Evolutionary conservation across 2,113 vertebrate genomes (phyloP), one percentile per base, ranked within the genome.

Genomic region (Suricata suricatta): DNA sequence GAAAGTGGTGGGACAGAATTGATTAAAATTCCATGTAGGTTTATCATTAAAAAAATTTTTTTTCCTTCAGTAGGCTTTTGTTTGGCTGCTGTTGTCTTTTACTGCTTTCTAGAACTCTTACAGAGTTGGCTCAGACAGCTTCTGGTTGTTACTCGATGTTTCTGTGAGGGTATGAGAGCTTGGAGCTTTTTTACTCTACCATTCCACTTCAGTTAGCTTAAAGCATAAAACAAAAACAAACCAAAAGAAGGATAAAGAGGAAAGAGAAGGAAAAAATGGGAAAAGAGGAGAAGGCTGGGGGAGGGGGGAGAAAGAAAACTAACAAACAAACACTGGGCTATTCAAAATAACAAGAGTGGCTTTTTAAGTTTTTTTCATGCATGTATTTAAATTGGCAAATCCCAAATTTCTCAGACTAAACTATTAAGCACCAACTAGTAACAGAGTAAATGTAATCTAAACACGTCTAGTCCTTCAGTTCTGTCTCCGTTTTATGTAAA

Each of bases 361-460:
- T 38, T 29, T 77, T 81, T 35, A 69, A 21, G 25, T 74, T 84
- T 13, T 64, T 35, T 35, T 33, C 25, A 29, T 25, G 2, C 10
- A 14, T 81, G 79, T 66, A 41, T 64, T 92, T 27, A 80, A 93
- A 86, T 74, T 29, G 6, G 12, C 14, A 8, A 79, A 54, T 80
- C 10, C 7, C 35, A 88, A 47, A 50, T 38, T 83, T 64, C 52
- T 80, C 4, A 35, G 23, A 90, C 7, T 23, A 38, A 50, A n/a
- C 4, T 38, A 38, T 35, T 95, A 97, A 97, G 93, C 92, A 57
- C 50, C 69, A 84, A 96, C 96, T 96, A 38, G 95, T 88, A 94
- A 93, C 81, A 94, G 79, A 96, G 79, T 96, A 96, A 96, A 90
- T 94, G 82, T 92, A 86, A 95, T 95, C 85, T 52, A 33, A 88